Percentiles rank a stretch among this genome's conserved stretches.
Conservation (phyloP, 2,113 vertebrate genomes). For the Eurystomus gularis region DNA sequence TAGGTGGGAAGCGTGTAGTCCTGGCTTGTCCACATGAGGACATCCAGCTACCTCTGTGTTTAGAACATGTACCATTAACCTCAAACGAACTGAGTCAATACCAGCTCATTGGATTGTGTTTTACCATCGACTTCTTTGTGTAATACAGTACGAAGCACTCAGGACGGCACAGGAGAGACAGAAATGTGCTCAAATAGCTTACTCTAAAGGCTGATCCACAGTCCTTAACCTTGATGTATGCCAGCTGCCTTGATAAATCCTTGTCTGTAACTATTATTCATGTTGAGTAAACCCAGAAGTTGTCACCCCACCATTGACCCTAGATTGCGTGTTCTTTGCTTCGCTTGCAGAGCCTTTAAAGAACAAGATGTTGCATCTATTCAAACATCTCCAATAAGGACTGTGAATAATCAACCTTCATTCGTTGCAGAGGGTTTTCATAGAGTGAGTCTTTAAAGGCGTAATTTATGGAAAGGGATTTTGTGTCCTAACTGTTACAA, state of each 20-base stretch:
- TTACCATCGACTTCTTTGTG: neutral
- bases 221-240: neutral
- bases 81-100: neutral
- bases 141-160: neutral
- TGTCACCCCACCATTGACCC: neutral
- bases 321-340: neutral
- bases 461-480: neutral
- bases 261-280: neutral
- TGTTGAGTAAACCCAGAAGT: neutral
- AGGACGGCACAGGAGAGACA: neutral
- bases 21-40: neutral
- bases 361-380: neutral
- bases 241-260: neutral
- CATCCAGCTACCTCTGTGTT: neutral
- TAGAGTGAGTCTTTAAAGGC: neutral
- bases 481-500: neutral
- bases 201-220: neutral
- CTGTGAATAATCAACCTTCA: constrained; percentile 26
- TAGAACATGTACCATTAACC: neutral
- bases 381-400: neutral
- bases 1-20: neutral
- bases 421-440: neutral
- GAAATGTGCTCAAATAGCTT: neutral
- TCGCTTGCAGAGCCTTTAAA: neutral
- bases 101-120: neutral